Percentiles rank a stretch among this genome's conserved stretches.
phyloP scores from a whole-genome alignment of 2,797 vertebrate genomes.

The Channa striata region DNA sequence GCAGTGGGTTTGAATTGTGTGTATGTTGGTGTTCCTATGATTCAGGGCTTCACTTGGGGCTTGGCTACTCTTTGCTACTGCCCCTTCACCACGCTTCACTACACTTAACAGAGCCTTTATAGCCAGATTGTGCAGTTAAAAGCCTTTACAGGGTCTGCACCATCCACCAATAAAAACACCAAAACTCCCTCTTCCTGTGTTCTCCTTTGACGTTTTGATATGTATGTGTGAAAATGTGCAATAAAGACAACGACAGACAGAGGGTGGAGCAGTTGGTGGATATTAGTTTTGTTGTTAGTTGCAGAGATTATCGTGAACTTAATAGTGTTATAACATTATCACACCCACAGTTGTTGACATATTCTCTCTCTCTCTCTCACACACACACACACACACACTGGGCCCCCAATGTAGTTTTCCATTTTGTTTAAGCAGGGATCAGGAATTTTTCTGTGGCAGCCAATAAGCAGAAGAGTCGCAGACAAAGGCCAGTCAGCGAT shows the following conservation, averaged over 20 bases:
- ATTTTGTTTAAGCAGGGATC: slow-evolving; percentile 67
- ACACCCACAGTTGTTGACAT: slow-evolving; percentile 5
- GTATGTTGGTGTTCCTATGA: slow-evolving; percentile 64
- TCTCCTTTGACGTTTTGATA: slow-evolving; percentile 59
- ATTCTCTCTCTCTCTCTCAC: neutral
- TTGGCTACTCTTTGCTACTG: slow-evolving; percentile 55
- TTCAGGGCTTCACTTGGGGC: slow-evolving; percentile 43
- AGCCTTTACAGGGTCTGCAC: slow-evolving; percentile 78
- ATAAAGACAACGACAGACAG: slow-evolving; percentile 26
- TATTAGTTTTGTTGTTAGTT: slow-evolving; percentile 6
- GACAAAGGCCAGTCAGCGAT: slow-evolving; percentile 76
- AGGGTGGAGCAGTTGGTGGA: slow-evolving; percentile 26
- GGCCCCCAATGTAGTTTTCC: slow-evolving; percentile 55
- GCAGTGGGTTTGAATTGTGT: slow-evolving; percentile 20
- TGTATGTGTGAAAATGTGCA: slow-evolving; percentile 52
- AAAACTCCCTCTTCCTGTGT: slow-evolving; percentile 79
- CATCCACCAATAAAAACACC: slow-evolving; percentile 81
- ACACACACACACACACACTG: slow-evolving; percentile 34
- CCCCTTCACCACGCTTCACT: slow-evolving; percentile 78
- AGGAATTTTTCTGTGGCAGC: slow-evolving; percentile 63
- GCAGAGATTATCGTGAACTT: slow-evolving; percentile 20
- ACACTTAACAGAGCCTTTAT: slow-evolving; percentile 83
- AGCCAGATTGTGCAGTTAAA: slow-evolving; percentile 78
- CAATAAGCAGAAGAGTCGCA: slow-evolving; percentile 63
- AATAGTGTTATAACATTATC: slow-evolving; percentile 5